Base-by-base conservation (phyloP, 2,113 vertebrate genomes). In the Pseudopipra pipra region DNA sequence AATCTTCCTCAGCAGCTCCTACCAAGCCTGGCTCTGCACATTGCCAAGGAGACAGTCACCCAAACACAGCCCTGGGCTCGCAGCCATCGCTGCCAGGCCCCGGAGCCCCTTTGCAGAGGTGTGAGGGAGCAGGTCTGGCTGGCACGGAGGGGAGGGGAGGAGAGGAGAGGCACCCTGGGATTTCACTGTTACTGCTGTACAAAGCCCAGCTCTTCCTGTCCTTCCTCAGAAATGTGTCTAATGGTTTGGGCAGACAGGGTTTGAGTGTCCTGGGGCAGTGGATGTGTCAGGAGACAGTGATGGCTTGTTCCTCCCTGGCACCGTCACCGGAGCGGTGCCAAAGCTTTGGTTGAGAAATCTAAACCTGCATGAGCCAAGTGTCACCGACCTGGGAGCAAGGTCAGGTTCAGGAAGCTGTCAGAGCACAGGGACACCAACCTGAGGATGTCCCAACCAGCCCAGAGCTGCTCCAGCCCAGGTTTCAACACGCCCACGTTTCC, bases 191-290 rank as follows among this genome's bases (percentile, higher is more conserved):
- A 59, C 61, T 33, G 49, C 51, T 73, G 12, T 2, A 13, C 44
- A 25, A 73, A 51, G 62, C 81, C 70, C 47, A 87, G 33, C 31
- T 67, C 10, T 20, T 12, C n/a, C 12, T 11, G 37, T 61, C 39
- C 55, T 21, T 4, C 1, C 68, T 74, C 76, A 63, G 6, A 62
- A 80, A 35, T 6, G 3, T 9, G 2, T n/a, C 0, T n/a, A 43
- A 41, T 61, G 75, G 67, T 90, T 91, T 47, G 61, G 3, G 4
- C 79, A 71, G n/a, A 2, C 59, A 23, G 63, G 56, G 28, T 86
- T 76, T 71, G 85, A 31, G 78, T 93, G 92, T 84, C 95, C 93
- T 88, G 14, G 8, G 95, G 96, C 95, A 90, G 78, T 75, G 93
- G 81, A 87, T 87, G 58, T 89, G 91, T 89, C 87, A 91, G 92